Base-by-base conservation (phyloP, 2,888 invertebrate genomes). In the Sesia apiformis region DNA sequence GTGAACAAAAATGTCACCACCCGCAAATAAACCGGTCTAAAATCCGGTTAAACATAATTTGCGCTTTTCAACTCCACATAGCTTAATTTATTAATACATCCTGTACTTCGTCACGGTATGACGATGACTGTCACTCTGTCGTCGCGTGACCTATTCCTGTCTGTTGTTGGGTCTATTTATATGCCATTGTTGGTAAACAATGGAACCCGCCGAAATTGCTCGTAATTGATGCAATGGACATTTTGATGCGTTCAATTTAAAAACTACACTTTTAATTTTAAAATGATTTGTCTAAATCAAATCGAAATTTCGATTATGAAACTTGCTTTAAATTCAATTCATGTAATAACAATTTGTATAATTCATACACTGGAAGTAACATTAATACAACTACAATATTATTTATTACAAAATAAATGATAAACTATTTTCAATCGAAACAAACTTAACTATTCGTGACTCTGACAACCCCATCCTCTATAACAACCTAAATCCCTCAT, bases 41-140 rank as follows among this genome's bases (percentile, higher is more conserved):
- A 76, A 71, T 23, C 23, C 23, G 23, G 23, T 23, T 23, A 23
- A 23, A 23, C 67, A 63, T 67, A 72, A 76, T 75, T 74, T 69
- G 67, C 67, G 66, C 72, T 75, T 78, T 76, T 61, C 71, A 65
- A 63, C 60, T 55, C 60, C 54, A 66, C 65, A 61, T 60, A 56
- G 57, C 68, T 61, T 84, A 84, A 86, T 85, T 80, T 80, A 70
- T 72, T 78, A 81, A 82, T 79, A 52, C 77, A 70, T 70, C 72
- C 76, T 72, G 74, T 60, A 7, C 23, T 46, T 46, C 7, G 46
- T 46, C n/a, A 41, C 41, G 54, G 60, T 65, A 63, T 60, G 71
- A 65, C 65, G 69, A 71, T 64, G 60, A 57, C 57, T 53, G 67
- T 61, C 81, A 80, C 72, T 74, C 74, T 66, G 57, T 52, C 63